These are phyloP conservation scores for Athalia rosae DNA, from an alignment of 2,888 invertebrate genomes.

Conservation along the genomic window DNA sequence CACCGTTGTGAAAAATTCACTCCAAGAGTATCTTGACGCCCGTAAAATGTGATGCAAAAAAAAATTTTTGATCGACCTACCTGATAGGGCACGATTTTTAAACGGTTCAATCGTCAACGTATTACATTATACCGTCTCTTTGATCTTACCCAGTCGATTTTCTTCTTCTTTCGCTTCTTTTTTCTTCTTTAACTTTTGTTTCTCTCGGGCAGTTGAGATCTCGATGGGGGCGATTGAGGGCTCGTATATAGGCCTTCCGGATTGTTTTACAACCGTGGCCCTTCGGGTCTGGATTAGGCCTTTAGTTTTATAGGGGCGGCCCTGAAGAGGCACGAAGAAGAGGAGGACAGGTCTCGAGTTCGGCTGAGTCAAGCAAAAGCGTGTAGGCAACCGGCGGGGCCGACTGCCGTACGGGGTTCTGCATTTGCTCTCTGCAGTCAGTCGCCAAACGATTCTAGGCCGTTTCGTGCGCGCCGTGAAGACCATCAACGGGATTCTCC, in stretches of 20 bases:
- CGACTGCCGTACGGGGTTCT: slow-evolving; percentile 43
- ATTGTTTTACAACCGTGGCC: background rate
- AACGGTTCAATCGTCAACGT: too few species aligned
- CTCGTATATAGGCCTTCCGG: background rate
- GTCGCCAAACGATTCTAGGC: slow-evolving; percentile 42
- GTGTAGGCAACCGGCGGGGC: slow-evolving; percentile 41
- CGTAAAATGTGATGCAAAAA: background rate
- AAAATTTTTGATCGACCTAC: background rate
- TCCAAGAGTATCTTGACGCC: background rate
- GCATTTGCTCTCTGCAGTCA: slow-evolving; percentile 40
- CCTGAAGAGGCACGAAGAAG: slow-evolving; percentile 37
- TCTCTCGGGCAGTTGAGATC: too few species aligned
- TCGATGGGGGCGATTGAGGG: too few species aligned
- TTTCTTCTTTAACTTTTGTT: too few species aligned
- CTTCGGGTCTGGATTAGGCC: slow-evolving; percentile 18
- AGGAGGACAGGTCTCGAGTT: slow-evolving; percentile 47
- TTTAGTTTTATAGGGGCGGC: slow-evolving; percentile 37
- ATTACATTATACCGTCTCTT: too few species aligned
- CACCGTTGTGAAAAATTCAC: background rate
- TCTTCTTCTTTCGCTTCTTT: too few species aligned
- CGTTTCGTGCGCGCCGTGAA: slow-evolving; percentile 27
- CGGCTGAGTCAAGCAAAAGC: slow-evolving; percentile 46
- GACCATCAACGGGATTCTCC: background rate
- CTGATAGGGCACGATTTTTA: too few species aligned
- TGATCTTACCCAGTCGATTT: too few species aligned